Conservation (phyloP, 1,140 invertebrate species). For the Trypoxylus dichotomus region DNA sequence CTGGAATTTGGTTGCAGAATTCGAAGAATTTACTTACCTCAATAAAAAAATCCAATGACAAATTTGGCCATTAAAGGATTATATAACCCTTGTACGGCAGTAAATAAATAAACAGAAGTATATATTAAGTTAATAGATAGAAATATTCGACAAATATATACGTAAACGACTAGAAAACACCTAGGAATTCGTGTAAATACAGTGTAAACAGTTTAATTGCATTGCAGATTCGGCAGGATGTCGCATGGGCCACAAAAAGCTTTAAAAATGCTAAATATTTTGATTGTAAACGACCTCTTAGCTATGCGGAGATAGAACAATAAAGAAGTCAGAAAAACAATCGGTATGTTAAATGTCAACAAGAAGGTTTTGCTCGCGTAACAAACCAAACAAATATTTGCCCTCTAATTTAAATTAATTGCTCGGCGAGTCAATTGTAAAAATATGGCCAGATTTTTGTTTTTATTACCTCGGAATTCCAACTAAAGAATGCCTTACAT, state of each 20-base stretch:
- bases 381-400: neutral
- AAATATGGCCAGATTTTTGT: neutral
- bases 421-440: neutral
- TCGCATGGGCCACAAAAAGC: neutral
- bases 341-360: neutral
- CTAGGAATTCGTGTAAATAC: neutral
- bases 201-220: neutral
- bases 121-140: neutral
- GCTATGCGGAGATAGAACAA: neutral
- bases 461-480: neutral
- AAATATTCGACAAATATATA: neutral
- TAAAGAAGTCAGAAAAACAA: neutral
- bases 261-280: neutral
- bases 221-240: neutral
- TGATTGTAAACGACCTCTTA: neutral
- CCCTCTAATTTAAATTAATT: neutral
- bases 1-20: no score
- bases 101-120: no score
- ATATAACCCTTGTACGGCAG: no score
- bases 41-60: no score
- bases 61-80: no score
- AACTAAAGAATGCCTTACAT: neutral
- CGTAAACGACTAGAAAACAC: neutral
- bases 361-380: neutral
- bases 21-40: no score